A percentile compares a stretch with the other conserved stretches of the same genome.
Evolutionary conservation across 2,113 vertebrate genomes (phyloP).

Genomic region (Triplophysa rosa): DNA sequence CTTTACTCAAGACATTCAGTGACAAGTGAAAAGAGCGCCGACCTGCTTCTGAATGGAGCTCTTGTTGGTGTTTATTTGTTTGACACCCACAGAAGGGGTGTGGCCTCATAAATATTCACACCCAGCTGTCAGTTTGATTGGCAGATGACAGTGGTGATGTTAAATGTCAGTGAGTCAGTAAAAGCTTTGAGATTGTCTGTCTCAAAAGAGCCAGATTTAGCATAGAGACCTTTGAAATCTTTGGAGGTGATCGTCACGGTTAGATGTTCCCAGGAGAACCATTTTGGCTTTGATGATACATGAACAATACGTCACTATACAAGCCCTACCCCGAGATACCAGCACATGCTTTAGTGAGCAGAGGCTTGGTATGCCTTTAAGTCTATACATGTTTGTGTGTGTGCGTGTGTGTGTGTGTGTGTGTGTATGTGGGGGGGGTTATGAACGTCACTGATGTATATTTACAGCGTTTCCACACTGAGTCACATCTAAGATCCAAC

Average conservation of each 20-base stretch:
- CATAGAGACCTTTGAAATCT: not conserved
- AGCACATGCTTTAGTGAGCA: too few relatives aligned
- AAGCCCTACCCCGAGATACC: too few relatives aligned
- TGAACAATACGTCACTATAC: too few relatives aligned
- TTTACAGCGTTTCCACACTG: conserved; percentile 1
- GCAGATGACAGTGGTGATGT: conserved; percentile 4
- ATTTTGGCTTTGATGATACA: not conserved
- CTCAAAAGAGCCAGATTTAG: not conserved
- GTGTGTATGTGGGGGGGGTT: not conserved
- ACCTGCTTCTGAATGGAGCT: not conserved
- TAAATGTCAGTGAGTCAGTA: conserved; percentile 20
- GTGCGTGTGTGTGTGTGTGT: too few relatives aligned
- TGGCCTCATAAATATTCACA: conserved; percentile 15
- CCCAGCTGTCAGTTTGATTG: not conserved
- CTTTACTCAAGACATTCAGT: not conserved
- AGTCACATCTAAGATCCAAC: not conserved
- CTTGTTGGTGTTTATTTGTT: not conserved
- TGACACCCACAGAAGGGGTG: not conserved
- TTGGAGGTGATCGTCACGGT: not conserved
- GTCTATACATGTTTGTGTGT: not conserved
- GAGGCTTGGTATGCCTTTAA: too few relatives aligned
- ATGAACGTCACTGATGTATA: not conserved
- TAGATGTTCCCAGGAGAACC: not conserved
- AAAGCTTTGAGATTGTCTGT: not conserved
- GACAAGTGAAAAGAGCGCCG: not conserved